Conservation (phyloP, 2,888 invertebrate species). For the Rhagonycha fulva region DNA sequence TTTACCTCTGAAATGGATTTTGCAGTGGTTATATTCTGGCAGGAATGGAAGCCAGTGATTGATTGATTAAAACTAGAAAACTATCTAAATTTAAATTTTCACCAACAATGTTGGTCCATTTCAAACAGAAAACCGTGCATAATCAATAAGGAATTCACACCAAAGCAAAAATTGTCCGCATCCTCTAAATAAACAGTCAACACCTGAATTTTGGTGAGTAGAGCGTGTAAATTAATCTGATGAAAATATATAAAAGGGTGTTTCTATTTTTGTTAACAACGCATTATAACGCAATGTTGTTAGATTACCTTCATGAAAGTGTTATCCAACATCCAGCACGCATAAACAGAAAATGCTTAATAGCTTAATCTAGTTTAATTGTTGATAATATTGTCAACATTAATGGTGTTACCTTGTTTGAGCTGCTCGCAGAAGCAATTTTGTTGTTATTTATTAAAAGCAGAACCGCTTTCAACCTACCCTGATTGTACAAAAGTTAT, state of each 20-base stretch:
- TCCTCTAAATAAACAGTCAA: neutral
- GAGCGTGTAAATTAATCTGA: neutral
- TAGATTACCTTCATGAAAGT: neutral
- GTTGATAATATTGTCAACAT: neutral
- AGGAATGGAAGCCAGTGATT: too few species aligned
- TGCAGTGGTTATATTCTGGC: too few species aligned
- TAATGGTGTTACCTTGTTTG: neutral
- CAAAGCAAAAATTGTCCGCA: neutral
- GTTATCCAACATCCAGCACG: neutral
- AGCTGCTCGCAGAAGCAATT: neutral
- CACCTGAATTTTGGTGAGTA: neutral
- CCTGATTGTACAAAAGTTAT: neutral
- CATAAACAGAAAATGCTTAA: neutral
- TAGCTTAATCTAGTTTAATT: neutral
- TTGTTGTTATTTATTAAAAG: neutral
- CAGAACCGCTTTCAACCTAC: neutral
- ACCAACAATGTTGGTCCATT: neutral
- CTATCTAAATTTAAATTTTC: too few species aligned
- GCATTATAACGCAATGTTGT: neutral
- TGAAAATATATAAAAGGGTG: neutral
- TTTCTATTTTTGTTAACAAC: neutral
- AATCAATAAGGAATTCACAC: neutral
- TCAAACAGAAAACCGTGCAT: neutral
- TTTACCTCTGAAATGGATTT: too few species aligned
- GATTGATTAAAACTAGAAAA: too few species aligned